Base-by-base conservation (phyloP, 1,140 invertebrate species). In the Drosophila mauritiana region DNA sequence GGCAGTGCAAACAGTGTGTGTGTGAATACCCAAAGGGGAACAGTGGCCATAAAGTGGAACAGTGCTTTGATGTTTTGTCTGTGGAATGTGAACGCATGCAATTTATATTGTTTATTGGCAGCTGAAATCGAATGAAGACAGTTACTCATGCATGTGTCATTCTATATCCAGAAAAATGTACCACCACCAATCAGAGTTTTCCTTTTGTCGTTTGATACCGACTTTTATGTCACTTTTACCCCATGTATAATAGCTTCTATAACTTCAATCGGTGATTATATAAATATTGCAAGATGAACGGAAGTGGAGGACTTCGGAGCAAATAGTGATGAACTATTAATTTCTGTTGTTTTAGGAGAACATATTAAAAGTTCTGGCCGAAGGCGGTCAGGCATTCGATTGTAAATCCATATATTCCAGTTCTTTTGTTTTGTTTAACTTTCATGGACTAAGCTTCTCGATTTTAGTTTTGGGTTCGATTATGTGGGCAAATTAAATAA, bases 401-500 rank as follows among this genome's bases (percentile, higher is more conserved):
- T 46, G 55, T 48, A 12, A 22, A 22, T 2, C 46, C 31, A 31
- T 10, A n/a, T 39, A 27, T 42, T 62, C 4, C 13, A 11, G 34
- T 40, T 13, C 37, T 39, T 37, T 39, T 39, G 37, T 40, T 15
- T 25, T 34, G 17, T 22, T 67, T 22, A 15, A 40, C 17, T 40
- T 42, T 10, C n/a, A n/a, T 15, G n/a, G 39, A 27, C 20, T 54
- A 8, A 37, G 36, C 36, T 40, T 64, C 27, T 67, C 59, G 43
- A 11, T 34, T 67, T 54, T 49, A 48, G 67, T 48, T 70, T 55
- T 40, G 25, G 51, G 49, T 55, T 55, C 48, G 48, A 69, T 69
- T 69, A 40, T 34, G 62, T 67, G 8, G 11, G 3, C n/a, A 70
- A 70, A 70, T 70, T 70, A 70, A 70, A 70, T 63, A 74, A 74